Conservation (phyloP, 2,113 vertebrate genomes). For the Oncorhynchus tshawytscha region DNA sequence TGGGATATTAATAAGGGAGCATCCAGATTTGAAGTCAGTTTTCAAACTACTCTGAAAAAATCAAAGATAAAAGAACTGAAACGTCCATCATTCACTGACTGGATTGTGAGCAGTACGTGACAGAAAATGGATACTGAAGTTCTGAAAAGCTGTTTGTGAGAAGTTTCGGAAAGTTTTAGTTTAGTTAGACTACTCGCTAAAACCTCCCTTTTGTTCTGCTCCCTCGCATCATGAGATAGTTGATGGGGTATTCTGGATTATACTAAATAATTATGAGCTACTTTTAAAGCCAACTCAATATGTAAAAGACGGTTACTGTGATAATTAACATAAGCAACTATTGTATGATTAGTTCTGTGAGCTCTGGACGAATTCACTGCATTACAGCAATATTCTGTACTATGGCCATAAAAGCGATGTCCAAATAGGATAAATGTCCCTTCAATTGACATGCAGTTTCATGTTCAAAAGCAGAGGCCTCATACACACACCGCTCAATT, state of each 20-base stretch:
- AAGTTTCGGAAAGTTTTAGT: not conserved
- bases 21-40: constrained; percentile 11
- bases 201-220: not conserved
- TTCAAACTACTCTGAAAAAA: not conserved
- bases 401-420: no score
- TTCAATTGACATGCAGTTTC: no score
- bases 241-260: not conserved
- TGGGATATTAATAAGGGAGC: not conserved
- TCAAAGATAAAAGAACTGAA: not conserved
- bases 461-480: no score
- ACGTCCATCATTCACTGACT: constrained; percentile 6
- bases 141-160: not conserved
- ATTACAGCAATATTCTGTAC: no score
- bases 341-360: no score
- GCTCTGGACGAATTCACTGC: no score
- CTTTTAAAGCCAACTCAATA: no score
- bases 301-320: no score
- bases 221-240: not conserved
- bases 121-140: not conserved
- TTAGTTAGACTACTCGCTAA: not conserved
- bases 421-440: no score
- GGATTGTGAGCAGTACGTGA: not conserved
- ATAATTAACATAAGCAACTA: no score
- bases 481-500: no score
- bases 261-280: no score